Percentiles rank a stretch among this genome's conserved stretches.
Conservation (phyloP, 2,888 invertebrate species). For the Phrixothrix hirtus region DNA sequence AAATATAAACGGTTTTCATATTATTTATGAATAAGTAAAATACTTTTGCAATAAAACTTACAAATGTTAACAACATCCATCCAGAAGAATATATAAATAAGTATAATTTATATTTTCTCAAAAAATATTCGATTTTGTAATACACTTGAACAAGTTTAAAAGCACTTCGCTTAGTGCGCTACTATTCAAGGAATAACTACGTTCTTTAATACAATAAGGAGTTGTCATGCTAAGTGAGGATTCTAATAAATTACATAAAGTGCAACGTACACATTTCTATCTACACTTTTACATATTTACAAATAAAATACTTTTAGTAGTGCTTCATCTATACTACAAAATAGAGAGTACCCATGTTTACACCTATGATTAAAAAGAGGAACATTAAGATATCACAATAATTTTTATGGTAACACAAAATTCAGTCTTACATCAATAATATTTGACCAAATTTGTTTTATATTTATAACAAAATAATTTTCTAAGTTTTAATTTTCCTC, state of each 20-base stretch:
- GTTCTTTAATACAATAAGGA: background rate
- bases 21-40: background rate
- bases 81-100: background rate
- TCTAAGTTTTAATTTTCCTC: background rate
- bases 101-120: too few species aligned
- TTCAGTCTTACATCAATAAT: constrained; percentile 21
- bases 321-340: background rate
- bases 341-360: background rate
- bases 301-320: background rate
- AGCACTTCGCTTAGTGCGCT: too few species aligned
- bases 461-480: background rate
- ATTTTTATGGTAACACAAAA: constrained; percentile 2
- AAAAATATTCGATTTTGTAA: too few species aligned
- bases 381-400: background rate
- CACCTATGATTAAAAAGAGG: background rate
- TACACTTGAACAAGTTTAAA: too few species aligned
- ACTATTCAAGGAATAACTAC: too few species aligned
- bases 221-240: background rate
- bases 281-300: background rate
- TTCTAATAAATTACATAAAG: background rate
- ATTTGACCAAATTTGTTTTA: constrained; percentile 17
- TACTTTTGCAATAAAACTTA: background rate
- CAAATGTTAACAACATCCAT: background rate
- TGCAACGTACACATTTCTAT: background rate
- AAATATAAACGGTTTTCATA: background rate